Base-by-base conservation (phyloP, 2,797 vertebrate genomes). In the Ataeniobius toweri region DNA sequence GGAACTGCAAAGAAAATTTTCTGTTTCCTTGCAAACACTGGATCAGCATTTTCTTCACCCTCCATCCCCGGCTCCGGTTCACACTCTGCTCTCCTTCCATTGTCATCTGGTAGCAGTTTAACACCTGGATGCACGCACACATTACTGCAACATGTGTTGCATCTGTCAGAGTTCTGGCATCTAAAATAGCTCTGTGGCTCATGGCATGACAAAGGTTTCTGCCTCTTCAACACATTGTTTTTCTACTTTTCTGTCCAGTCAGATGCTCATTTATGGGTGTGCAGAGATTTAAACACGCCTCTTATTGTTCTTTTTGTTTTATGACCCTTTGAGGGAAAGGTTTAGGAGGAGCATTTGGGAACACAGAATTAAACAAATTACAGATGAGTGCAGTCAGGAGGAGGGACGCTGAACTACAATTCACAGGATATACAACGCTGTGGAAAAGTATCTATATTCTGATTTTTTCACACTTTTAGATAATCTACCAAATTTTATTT, bases 161-260 rank as follows among this genome's bases (percentile, higher is more conserved):
- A 24, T 26, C 41, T 20, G n/a, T 7, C 39, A 41, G 24, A 44
- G n/a, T 31, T 48, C 48, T 55, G 61, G 53, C 58, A 61, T 61
- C n/a, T 61, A 5, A 14, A 14, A 39, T 83, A 90, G 84, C 55
- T 59, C 39, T n/a, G 44, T 26, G 55, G n/a, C 26, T 76, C 50
- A 55, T 28, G 65, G 51, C 39, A 58, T 9, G 39, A n/a, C 55
- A 24, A 24, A 44, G 18, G 51, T 28, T 70, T 50, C 12, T 46
- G 44, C 10, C 71, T 20, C 6, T 4, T 20, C 31, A 41, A 10
- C 20, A 9, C 12, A 28, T 24, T 22, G 31, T 41, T 39, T 41
- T 41, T 22, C 39, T n/a, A 39, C 59, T 39, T 56, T 26, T 56
- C 9, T n/a, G 20, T 18, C 14, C 8, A 65, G n/a, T 67, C 46